phyloP scores from a whole-genome alignment of 2,888 invertebrate species.

The Hydriomena furcata region DNA sequence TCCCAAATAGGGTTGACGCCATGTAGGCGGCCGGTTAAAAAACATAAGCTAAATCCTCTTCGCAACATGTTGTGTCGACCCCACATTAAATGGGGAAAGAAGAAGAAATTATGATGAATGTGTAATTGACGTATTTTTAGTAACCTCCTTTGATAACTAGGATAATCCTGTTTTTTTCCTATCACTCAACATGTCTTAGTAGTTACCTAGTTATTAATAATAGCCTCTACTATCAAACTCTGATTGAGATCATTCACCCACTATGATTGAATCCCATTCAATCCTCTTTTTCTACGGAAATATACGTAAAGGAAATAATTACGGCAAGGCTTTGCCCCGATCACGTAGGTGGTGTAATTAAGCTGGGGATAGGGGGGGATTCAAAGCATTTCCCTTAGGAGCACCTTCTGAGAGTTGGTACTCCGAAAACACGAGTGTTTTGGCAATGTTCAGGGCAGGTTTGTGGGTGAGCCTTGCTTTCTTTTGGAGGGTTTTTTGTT shows the following conservation, averaged over 20 bases:
- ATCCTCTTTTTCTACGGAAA: constrained; percentile 24
- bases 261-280: constrained; percentile 33
- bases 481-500: not conserved
- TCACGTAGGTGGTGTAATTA: constrained; percentile 35
- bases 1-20: no score
- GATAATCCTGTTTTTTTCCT: not conserved
- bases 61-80: no score
- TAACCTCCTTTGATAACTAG: no score
- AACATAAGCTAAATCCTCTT: no score
- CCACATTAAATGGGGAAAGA: no score
- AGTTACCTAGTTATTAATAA: constrained; percentile 17
- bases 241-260: constrained; percentile 20
- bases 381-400: constrained; percentile 27
- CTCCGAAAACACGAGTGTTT: constrained; percentile 15
- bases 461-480: not conserved
- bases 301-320: constrained; percentile 34
- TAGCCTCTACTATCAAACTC: constrained; percentile 10
- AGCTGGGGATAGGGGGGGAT: constrained; percentile 18
- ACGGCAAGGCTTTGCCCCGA: constrained; percentile 32
- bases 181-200: not conserved
- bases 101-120: no score
- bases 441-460: constrained; percentile 11
- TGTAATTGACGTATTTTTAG: no score
- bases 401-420: constrained; percentile 6
- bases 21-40: no score